Evolutionary conservation across 2,113 vertebrate species (phyloP).

Genomic region (Raja brachyura): DNA sequence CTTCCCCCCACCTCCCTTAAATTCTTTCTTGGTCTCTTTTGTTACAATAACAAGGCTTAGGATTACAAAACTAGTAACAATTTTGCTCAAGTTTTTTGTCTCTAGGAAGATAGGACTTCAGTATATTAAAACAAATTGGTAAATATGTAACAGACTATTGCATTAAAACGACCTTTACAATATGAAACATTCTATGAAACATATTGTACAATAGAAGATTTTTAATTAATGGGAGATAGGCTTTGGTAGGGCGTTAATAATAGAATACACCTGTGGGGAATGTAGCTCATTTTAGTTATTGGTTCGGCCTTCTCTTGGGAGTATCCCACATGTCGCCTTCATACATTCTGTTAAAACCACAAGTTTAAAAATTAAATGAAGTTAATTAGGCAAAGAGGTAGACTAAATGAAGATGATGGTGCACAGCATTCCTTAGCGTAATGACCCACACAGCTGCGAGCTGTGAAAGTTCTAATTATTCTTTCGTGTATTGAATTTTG

Average conservation of each 20-base stretch:
- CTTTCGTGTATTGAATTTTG: constrained; percentile 6
- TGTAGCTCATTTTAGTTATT: background rate
- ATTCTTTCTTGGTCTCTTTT: background rate
- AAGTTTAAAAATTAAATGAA: constrained; percentile 14
- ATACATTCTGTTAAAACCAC: constrained; percentile 24
- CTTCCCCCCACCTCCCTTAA: background rate
- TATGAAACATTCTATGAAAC: background rate
- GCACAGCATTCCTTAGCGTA: constrained; percentile 7
- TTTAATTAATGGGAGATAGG: background rate
- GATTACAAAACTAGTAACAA: background rate
- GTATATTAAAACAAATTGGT: background rate
- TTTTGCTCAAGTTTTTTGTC: background rate
- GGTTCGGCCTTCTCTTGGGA: background rate
- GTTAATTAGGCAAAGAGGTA: constrained; percentile 30
- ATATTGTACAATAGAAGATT: background rate
- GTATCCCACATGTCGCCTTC: background rate
- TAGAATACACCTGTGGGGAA: background rate
- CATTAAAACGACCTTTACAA: background rate
- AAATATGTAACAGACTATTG: background rate
- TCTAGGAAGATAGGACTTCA: background rate
- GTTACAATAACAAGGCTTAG: background rate
- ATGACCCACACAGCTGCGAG: constrained; percentile 25
- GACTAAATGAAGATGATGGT: background rate
- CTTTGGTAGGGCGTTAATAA: background rate
- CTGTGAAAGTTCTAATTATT: constrained; percentile 22